phyloP scores from a whole-genome alignment of 2,113 vertebrate species.

The Monopterus albus region DNA sequence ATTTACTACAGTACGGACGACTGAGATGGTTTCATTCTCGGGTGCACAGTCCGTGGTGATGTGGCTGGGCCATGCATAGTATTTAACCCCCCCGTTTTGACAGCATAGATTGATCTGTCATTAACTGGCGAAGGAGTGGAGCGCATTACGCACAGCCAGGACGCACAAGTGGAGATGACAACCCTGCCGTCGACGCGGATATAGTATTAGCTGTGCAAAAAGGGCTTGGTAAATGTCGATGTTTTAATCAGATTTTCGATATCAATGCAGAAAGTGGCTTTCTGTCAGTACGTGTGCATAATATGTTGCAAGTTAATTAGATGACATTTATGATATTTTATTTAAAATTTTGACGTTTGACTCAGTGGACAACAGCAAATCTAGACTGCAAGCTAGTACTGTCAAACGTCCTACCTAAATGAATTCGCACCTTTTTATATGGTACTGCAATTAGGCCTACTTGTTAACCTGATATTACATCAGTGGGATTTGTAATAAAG shows the following conservation, averaged over 20 bases:
- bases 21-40: slow-evolving; percentile 36
- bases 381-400: background rate
- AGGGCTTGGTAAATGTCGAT: slow-evolving; percentile 42
- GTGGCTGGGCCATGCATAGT: background rate
- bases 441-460: too few species aligned
- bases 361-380: background rate
- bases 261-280: too few species aligned
- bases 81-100: slow-evolving; percentile 21
- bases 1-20: slow-evolving; percentile 65
- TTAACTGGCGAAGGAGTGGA: background rate
- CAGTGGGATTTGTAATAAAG: too few species aligned
- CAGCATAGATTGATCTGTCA: slow-evolving; percentile 10
- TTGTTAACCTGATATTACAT: too few species aligned
- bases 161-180: slow-evolving; percentile 48
- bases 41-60: background rate
- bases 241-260: background rate
- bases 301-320: background rate
- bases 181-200: slow-evolving; percentile 1
- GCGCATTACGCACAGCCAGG: slow-evolving; percentile 44
- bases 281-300: too few species aligned
- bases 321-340: too few species aligned
- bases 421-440: background rate
- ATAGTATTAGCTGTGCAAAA: background rate
- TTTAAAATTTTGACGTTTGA: background rate
- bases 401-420: slow-evolving; percentile 1